phyloP scores from a whole-genome alignment of 2,113 vertebrate species.

The Scophthalmus maximus region DNA sequence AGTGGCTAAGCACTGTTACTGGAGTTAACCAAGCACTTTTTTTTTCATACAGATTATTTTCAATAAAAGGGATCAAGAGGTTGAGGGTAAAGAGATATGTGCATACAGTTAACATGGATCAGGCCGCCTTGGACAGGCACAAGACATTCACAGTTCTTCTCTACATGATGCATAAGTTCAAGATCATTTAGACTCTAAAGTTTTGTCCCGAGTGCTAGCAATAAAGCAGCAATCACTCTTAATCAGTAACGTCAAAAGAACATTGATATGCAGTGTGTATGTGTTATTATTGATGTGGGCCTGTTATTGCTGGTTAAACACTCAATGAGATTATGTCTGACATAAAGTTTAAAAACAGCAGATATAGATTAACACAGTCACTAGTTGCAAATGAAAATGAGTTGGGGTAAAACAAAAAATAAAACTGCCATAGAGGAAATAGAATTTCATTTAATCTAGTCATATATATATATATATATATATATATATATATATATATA shows the following conservation, averaged over 20 bases:
- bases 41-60: constrained; percentile 19
- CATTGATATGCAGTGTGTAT: constrained; percentile 40
- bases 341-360: constrained; percentile 37
- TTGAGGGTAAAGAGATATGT: constrained; percentile 55
- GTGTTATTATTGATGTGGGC: constrained; percentile 37
- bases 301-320: constrained; percentile 70
- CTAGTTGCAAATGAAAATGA: constrained; percentile 41
- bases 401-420: constrained; percentile 18
- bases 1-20: constrained; percentile 28
- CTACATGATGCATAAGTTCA: constrained; percentile 67
- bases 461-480: constrained; percentile 1
- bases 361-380: constrained; percentile 46
- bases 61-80: constrained; percentile 31
- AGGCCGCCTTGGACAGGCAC: constrained; percentile 74
- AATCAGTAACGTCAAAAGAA: constrained; percentile 10
- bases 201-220: constrained; percentile 51
- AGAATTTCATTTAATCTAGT: constrained; percentile 10
- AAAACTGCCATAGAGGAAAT: constrained; percentile 40
- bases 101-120: constrained; percentile 55
- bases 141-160: constrained; percentile 71
- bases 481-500: too few species aligned
- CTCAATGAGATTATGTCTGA: constrained; percentile 17
- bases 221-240: constrained; percentile 63
- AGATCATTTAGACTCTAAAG: constrained; percentile 30
- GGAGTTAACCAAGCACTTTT: constrained; percentile 48